phyloP scores from a whole-genome alignment of 1,140 invertebrate species.

The Phthorimaea operculella region DNA sequence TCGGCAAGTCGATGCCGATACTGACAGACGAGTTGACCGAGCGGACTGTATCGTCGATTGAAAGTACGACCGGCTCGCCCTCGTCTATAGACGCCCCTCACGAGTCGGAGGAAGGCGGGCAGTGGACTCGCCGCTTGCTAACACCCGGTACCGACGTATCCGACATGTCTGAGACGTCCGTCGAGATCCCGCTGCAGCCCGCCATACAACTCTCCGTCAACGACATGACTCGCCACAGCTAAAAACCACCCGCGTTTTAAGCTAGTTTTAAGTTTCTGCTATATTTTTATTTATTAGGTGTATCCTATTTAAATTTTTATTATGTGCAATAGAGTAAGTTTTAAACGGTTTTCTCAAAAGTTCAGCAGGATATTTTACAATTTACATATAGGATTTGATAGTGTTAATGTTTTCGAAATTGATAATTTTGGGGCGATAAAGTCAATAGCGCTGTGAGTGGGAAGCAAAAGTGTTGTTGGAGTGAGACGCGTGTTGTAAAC shows the following conservation, averaged over 20 bases:
- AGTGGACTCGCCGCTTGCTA: slow-evolving; percentile 42
- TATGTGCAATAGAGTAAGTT: slow-evolving; percentile 49
- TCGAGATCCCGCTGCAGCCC: slow-evolving; percentile 51
- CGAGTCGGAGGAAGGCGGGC: slow-evolving; percentile 38
- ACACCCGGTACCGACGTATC: slow-evolving; percentile 49
- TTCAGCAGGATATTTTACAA: slow-evolving; percentile 4
- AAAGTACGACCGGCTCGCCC: slow-evolving; percentile 39
- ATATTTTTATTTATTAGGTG: slow-evolving; percentile 14
- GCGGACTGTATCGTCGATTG: slow-evolving; percentile 37
- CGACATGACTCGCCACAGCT: slow-evolving; percentile 31
- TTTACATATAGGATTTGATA: neutral
- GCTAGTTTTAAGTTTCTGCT: slow-evolving; percentile 1
- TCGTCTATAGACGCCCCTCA: slow-evolving; percentile 42
- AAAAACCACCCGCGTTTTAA: slow-evolving; percentile 7
- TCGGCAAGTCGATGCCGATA: slow-evolving; percentile 57
- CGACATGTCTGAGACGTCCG: slow-evolving; percentile 44
- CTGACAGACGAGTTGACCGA: slow-evolving; percentile 48
- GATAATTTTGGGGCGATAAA: neutral
- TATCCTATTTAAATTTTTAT: slow-evolving; percentile 4
- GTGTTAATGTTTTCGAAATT: neutral
- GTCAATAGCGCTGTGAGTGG: neutral
- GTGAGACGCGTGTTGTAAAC: neutral
- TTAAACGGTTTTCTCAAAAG: slow-evolving; percentile 14
- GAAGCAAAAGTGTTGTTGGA: neutral
- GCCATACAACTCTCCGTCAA: slow-evolving; percentile 44